Evolutionary conservation across 2,113 vertebrate species (phyloP).

Genomic region (Crocuta crocuta): DNA sequence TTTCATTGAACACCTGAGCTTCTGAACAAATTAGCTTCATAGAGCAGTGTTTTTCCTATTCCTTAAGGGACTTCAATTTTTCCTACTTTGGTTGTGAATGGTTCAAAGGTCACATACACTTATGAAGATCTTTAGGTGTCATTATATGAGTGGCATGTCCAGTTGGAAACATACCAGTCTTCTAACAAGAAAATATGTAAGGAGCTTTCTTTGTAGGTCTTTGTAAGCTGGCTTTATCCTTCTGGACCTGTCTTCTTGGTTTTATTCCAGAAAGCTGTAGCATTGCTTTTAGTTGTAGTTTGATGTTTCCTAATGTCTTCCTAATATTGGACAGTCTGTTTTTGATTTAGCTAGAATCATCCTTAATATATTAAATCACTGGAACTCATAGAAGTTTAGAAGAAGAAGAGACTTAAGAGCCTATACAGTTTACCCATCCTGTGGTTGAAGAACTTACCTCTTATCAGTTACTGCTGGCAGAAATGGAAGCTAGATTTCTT

Average conservation of each 20-base stretch:
- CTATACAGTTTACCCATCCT: not conserved
- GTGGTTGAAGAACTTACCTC: not conserved
- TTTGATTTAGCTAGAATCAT: constrained; percentile 31
- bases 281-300: constrained; percentile 48
- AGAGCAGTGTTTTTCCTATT: not conserved
- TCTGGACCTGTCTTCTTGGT: constrained; percentile 47
- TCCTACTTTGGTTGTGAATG: not conserved
- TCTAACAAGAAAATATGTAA: constrained; percentile 42
- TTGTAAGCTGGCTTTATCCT: constrained; percentile 6
- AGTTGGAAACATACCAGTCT: not conserved
- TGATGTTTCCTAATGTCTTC: constrained; percentile 30
- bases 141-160: not conserved
- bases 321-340: not conserved
- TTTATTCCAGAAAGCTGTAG: constrained; percentile 50
- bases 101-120: not conserved
- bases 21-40: not conserved
- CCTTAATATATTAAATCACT: not conserved
- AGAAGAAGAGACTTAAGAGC: not conserved
- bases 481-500: not conserved
- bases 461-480: not conserved
- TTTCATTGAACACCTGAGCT: not conserved
- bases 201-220: constrained; percentile 7
- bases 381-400: constrained; percentile 22
- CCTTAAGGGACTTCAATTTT: not conserved
- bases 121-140: not conserved